These are phyloP conservation scores for Rhorus exstirpatorius DNA, from an alignment of 2,888 invertebrate species.

Conservation along the genomic window DNA sequence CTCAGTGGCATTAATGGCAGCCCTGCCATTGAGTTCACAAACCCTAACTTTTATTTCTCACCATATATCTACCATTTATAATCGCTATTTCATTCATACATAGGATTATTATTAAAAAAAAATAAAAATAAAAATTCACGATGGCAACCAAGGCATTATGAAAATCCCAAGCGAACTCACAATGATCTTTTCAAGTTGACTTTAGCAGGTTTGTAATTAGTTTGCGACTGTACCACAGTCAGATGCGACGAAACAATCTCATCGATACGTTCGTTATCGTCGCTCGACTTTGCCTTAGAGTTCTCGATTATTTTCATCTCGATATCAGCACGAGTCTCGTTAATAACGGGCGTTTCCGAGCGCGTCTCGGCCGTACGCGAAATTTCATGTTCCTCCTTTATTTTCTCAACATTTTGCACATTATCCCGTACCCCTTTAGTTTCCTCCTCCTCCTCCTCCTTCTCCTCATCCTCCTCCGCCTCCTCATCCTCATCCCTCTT, in stretches of 20 bases:
- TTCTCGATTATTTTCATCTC: constrained; percentile 46
- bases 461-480: constrained; percentile 64
- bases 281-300: constrained; percentile 36
- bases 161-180: too few relatives aligned
- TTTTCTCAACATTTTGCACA: constrained; percentile 57
- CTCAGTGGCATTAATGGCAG: too few relatives aligned
- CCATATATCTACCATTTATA: too few relatives aligned
- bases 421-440: constrained; percentile 62
- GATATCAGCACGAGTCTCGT: constrained; percentile 55
- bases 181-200: constrained; percentile 85
- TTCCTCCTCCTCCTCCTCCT: too few relatives aligned
- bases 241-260: constrained; percentile 39
- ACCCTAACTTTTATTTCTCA: too few relatives aligned
- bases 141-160: too few relatives aligned
- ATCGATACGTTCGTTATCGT: constrained; percentile 62
- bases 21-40: too few relatives aligned
- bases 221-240: constrained; percentile 61
- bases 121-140: too few relatives aligned
- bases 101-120: too few relatives aligned
- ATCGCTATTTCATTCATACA: too few relatives aligned
- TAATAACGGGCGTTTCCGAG: constrained; percentile 45
- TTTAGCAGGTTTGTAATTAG: constrained; percentile 81
- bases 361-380: constrained; percentile 55
- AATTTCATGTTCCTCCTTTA: constrained; percentile 71
- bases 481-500: neutral